These are phyloP conservation scores for Megalops atlanticus DNA, from an alignment of 2,113 vertebrate species.

Conservation along the genomic window DNA sequence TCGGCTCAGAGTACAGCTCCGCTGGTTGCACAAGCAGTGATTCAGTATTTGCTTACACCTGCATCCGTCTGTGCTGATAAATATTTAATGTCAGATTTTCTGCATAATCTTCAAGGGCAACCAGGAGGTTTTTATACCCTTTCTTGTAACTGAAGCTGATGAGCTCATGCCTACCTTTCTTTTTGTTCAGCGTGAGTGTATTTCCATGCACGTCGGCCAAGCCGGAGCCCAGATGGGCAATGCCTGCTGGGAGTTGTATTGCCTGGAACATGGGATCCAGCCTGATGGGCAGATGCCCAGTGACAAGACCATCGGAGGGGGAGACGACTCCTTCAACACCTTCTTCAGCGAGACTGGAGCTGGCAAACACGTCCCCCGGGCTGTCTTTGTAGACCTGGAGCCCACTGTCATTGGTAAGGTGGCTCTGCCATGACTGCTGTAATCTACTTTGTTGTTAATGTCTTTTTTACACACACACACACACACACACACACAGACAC, in stretches of 20 bases:
- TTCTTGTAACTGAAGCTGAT: no score
- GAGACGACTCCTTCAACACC: slow-evolving; percentile 68
- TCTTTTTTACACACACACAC: neutral
- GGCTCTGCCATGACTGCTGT: neutral
- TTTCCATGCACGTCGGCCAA: slow-evolving; percentile 84
- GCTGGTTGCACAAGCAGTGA: no score
- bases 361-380: slow-evolving; percentile 65
- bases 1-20: no score
- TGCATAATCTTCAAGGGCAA: no score
- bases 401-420: slow-evolving; percentile 64
- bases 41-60: no score
- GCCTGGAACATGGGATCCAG: slow-evolving; percentile 74
- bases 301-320: slow-evolving; percentile 68
- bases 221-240: slow-evolving; percentile 91
- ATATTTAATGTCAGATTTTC: no score
- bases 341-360: slow-evolving; percentile 71
- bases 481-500: neutral
- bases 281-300: slow-evolving; percentile 77
- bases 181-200: slow-evolving; percentile 70
- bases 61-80: no score
- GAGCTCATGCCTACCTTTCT: neutral
- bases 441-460: neutral
- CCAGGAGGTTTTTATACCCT: no score
- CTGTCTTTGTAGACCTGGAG: slow-evolving; percentile 67
- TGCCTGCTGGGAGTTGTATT: slow-evolving; percentile 88